Evolutionary conservation across 2,113 vertebrate genomes (phyloP).

Genomic region (Scalopus aquaticus): DNA sequence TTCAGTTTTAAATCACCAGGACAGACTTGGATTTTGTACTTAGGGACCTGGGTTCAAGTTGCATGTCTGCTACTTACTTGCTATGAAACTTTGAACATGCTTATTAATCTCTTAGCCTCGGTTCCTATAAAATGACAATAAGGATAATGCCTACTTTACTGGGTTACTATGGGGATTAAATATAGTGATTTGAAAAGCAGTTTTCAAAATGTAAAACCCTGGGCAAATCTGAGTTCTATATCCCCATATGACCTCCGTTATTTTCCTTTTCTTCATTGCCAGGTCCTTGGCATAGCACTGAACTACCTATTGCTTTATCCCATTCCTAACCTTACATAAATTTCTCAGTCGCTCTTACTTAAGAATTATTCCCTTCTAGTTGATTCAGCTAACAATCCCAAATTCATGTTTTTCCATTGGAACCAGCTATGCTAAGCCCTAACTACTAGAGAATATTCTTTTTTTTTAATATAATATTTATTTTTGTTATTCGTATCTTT

Average conservation of each 20-base stretch:
- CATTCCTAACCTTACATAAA: background rate
- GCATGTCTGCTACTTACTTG: background rate
- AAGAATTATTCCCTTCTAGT: slow-evolving; percentile 19
- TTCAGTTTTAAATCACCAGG: background rate
- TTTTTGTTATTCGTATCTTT: no score
- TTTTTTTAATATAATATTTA: no score
- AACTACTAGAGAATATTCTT: no score
- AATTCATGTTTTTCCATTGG: slow-evolving; percentile 15
- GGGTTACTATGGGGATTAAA: background rate
- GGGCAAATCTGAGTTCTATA: background rate
- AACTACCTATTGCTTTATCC: background rate
- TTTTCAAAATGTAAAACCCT: slow-evolving; percentile 33
- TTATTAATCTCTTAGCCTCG: slow-evolving; percentile 8
- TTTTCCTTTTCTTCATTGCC: background rate
- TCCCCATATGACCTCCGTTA: background rate
- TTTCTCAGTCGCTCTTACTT: background rate
- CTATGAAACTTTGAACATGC: slow-evolving; percentile 13
- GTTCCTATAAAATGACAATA: slow-evolving; percentile 42
- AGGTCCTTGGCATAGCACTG: background rate
- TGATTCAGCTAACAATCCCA: background rate
- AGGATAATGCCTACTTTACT: background rate
- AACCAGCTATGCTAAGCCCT: slow-evolving; percentile 10
- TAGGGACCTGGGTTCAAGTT: slow-evolving; percentile 18
- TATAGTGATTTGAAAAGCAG: slow-evolving; percentile 29
- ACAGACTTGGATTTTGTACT: background rate